Base-by-base conservation (phyloP, 2,113 vertebrate species). In the Rhombomys opimus region DNA sequence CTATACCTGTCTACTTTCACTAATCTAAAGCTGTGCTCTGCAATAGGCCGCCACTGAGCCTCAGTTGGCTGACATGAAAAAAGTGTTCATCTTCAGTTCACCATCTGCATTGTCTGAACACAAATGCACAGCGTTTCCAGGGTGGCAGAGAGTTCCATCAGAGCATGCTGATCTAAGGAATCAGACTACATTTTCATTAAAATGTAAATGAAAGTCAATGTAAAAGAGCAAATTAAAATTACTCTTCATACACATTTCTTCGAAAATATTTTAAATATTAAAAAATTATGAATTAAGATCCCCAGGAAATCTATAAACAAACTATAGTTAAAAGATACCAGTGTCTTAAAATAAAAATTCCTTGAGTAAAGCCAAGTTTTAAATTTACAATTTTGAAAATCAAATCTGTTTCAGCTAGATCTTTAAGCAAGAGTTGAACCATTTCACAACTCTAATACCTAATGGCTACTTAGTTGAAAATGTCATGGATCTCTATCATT, bases 281-380 rank as follows among this genome's bases (percentile, higher is more conserved):
- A 87, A 46, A 96, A 68, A 84, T 75, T 61, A 93, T 89, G 89
- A 87, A 86, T 91, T 67, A 75, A 89, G 67, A 67, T 80, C 46
- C 57, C 89, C 95, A 92, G 65, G 54, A 41, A 88, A 92, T 73
- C 30, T 54, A 35, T 8, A 89, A 30, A 15, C 93, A 91, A 35
- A 7, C 91, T 90, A 57, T 38, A 82, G 89, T 61, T 23, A 94
- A 85, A 77, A 90, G 22, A 41, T 81, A 84, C 18, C 11, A 87
- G 35, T 4, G 93, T 65, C 86, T 95, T 84, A 87, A 94, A 89
- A 88, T 86, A 12, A 92, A 89, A 94, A 93, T 73, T 80, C 84
- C 54, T 57, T 41, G 20, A 65, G 25, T 78, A 59, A 96, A 90
- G 77, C 38, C 85, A 81, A 94, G 32, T 75, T 91, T 90, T 46